These are phyloP conservation scores for Drosophila seclusa DNA, from an alignment of 2,888 invertebrate genomes.

Conservation along the genomic window DNA sequence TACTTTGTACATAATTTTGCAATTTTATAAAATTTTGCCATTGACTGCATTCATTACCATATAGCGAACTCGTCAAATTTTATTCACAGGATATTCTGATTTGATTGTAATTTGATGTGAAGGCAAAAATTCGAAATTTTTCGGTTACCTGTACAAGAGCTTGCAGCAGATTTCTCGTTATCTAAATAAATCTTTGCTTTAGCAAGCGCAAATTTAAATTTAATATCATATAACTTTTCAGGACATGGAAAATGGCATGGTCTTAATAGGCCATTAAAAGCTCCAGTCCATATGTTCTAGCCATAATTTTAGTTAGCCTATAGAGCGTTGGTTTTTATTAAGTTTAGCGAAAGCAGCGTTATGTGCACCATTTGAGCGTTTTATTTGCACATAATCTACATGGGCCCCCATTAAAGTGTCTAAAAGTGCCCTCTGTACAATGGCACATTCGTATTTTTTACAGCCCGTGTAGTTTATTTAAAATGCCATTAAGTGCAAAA, in stretches of 20 bases:
- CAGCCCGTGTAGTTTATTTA: constrained; percentile 72
- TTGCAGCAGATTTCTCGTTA: not conserved
- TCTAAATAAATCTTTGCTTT: not conserved
- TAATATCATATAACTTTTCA: constrained; percentile 27
- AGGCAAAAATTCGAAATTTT: not conserved
- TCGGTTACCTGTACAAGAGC: not conserved
- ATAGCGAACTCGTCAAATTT: not conserved
- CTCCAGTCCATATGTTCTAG: constrained; percentile 29
- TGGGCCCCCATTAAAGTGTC: constrained; percentile 67
- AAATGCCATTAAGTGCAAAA: constrained; percentile 76
- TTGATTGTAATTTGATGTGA: not conserved
- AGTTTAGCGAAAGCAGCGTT: constrained; percentile 34
- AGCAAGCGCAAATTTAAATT: constrained; percentile 14
- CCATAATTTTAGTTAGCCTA: constrained; percentile 31
- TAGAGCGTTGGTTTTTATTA: constrained; percentile 43
- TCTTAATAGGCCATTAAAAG: constrained; percentile 45
- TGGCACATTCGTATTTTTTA: constrained; percentile 61
- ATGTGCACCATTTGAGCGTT: constrained; percentile 61
- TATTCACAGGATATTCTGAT: not conserved
- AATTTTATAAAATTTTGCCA: not conserved
- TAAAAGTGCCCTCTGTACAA: constrained; percentile 61
- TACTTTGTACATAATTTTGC: constrained; percentile 9
- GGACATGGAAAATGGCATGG: constrained; percentile 22
- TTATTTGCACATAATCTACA: constrained; percentile 74
- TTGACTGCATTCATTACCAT: not conserved